Conservation (phyloP, 2,797 vertebrate genomes). For the Scarus forsteni region DNA sequence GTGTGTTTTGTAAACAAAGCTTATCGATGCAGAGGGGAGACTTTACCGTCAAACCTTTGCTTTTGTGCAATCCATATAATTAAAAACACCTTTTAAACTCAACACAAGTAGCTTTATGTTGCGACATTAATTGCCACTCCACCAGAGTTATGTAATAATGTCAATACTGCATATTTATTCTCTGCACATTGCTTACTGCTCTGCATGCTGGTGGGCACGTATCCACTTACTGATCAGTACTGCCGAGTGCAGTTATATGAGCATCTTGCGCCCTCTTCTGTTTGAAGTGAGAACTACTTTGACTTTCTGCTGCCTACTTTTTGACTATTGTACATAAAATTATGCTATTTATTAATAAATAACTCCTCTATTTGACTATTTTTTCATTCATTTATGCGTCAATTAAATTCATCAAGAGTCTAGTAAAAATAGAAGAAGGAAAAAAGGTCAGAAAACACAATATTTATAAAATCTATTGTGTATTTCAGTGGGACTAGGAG, state of each 20-base stretch:
- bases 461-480: constrained; percentile 3
- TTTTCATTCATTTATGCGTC: not conserved
- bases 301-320: not conserved
- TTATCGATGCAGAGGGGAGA: constrained; percentile 15
- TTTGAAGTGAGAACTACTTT: constrained; percentile 2
- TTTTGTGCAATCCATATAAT: constrained; percentile 18
- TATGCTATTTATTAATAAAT: not conserved
- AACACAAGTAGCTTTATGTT: constrained; percentile 6
- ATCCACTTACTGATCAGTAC: not conserved
- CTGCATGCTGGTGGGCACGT: constrained; percentile 11
- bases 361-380: not conserved
- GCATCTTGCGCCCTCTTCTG: constrained; percentile 73
- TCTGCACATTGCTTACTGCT: constrained; percentile 17
- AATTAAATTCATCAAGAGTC: not conserved
- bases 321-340: not conserved
- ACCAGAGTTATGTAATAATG: constrained; percentile 16
- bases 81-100: constrained; percentile 24
- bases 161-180: constrained; percentile 27
- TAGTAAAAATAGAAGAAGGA: not conserved
- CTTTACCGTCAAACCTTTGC: constrained; percentile 26
- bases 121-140: constrained; percentile 21
- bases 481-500: constrained; percentile 9
- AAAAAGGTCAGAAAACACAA: constrained; percentile 4
- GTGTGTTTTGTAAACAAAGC: constrained; percentile 5
- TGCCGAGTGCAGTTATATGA: constrained; percentile 10